Evolutionary conservation across 2,113 vertebrate species (phyloP).

Genomic region (Syrrhaptes paradoxus): DNA sequence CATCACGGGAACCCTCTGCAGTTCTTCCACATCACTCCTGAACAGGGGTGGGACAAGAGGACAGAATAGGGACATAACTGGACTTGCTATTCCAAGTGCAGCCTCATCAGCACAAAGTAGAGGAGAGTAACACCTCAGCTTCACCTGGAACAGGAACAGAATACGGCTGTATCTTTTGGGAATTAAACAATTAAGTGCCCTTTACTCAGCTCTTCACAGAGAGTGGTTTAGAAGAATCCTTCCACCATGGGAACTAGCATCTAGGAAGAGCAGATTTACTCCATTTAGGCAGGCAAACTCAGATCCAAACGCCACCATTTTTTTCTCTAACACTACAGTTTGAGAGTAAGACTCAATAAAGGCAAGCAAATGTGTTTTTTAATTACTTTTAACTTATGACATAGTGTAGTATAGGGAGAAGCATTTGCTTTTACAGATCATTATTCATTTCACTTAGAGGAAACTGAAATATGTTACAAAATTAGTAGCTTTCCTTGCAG

Average conservation of each 20-base stretch:
- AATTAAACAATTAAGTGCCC: background rate
- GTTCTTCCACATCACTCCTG: background rate
- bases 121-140: background rate
- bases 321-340: background rate
- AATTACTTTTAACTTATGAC: background rate
- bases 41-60: background rate
- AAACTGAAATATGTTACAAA: background rate
- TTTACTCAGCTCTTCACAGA: background rate
- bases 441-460: background rate
- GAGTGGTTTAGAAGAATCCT: background rate
- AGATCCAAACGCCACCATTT: background rate
- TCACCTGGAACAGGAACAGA: background rate
- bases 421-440: background rate
- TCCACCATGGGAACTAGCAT: background rate
- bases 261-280: background rate
- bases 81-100: background rate
- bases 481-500: background rate
- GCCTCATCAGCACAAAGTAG: background rate
- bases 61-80: background rate
- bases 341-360: background rate
- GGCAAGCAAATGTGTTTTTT: background rate
- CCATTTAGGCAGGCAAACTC: background rate
- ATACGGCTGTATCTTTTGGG: background rate
- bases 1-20: background rate
- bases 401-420: accelerated